Evolutionary conservation across 2,888 invertebrate genomes (phyloP), one percentile per base, ranked within the genome.

Genomic region (Parelbella ahira): DNA sequence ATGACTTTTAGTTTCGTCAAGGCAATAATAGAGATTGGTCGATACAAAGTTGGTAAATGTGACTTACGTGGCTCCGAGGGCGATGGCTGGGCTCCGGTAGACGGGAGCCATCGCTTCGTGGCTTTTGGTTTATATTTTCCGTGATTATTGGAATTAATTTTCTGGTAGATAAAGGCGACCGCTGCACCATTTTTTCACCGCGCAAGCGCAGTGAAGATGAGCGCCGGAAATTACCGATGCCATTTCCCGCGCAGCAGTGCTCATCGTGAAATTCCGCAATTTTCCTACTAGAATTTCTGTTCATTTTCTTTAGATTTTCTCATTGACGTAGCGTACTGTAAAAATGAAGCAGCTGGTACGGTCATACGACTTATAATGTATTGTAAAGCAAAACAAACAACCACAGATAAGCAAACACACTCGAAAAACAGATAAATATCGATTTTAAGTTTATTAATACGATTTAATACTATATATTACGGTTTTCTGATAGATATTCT

Each of bases 141-240:
- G 89, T 90, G 89, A 91, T 90, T 88, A 89, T 80, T 58, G 89
- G 89, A 67, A 90, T 90, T 71, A 83, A 75, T 81, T 70, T 87
- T 70, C 78, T 83, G 60, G 78, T 83, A 71, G 76, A 74, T 67
- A 83, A 71, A 63, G 86, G 88, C 65, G 89, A 88, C 50, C 87
- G 86, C 62, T 83, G 87, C 80, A 84, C 77, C 81, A 87, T 87
- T 76, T 88, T 84, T 80, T 90, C 90, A 63, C 90, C 91, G 76
- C 91, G 91, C 90, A 92, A 68, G 65, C 92, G 91, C 90, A 92
- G 72, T 71, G 92, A 91, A 43, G 88, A 86, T 57, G 91, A 89
- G 68, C 92, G 91, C 50, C 90, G 90, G 71, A 93, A 89, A 63
- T 82, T 74, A 63, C 88, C 71, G 68, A 79, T 76, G 82, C 78